A percentile compares a stretch with the other conserved stretches of the same genome.
These are phyloP conservation scores for Calycopis cecrops DNA, from an alignment of 1,140 invertebrate species.

Conservation along the genomic window DNA sequence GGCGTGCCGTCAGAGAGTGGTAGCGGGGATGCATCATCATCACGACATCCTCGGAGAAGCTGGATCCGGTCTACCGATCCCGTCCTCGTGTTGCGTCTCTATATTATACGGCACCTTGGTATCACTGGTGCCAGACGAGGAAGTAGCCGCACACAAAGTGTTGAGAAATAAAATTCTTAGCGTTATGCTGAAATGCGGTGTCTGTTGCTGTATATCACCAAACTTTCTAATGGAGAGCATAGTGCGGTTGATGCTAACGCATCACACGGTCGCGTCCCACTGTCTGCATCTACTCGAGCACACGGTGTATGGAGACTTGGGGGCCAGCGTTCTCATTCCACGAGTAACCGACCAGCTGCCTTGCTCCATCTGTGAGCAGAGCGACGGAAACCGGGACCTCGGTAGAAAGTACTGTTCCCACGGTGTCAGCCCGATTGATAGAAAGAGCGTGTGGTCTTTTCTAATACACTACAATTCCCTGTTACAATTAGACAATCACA, in stretches of 20 bases:
- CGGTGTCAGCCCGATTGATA: slow-evolving; percentile 43
- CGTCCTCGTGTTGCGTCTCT: slow-evolving; percentile 76
- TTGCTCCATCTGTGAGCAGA: slow-evolving; percentile 59
- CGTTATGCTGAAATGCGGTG: slow-evolving; percentile 75
- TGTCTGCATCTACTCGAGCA: slow-evolving; percentile 75
- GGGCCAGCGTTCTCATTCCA: slow-evolving; percentile 56
- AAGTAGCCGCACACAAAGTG: slow-evolving; percentile 57
- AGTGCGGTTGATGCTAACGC: slow-evolving; percentile 55
- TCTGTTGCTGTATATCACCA: slow-evolving; percentile 80
- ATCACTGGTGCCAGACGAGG: slow-evolving; percentile 70
- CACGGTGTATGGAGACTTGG: slow-evolving; percentile 77
- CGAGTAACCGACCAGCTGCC: slow-evolving; percentile 50
- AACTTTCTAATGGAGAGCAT: slow-evolving; percentile 58
- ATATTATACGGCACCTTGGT: slow-evolving; percentile 76
- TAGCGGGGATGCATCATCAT: slow-evolving; percentile 75
- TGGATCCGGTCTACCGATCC: slow-evolving; percentile 32
- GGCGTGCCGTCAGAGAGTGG: slow-evolving; percentile 56
- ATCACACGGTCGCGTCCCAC: slow-evolving; percentile 40
- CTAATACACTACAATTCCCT: slow-evolving; percentile 77
- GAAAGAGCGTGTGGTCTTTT: slow-evolving; percentile 75
- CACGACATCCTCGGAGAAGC: slow-evolving; percentile 75
- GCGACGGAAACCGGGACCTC: slow-evolving; percentile 36
- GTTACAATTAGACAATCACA: slow-evolving; percentile 73
- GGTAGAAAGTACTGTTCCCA: slow-evolving; percentile 49
- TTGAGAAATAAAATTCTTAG: slow-evolving; percentile 73